Conservation (phyloP, 2,797 vertebrate species). For the Kryptolebias ocellatus region DNA sequence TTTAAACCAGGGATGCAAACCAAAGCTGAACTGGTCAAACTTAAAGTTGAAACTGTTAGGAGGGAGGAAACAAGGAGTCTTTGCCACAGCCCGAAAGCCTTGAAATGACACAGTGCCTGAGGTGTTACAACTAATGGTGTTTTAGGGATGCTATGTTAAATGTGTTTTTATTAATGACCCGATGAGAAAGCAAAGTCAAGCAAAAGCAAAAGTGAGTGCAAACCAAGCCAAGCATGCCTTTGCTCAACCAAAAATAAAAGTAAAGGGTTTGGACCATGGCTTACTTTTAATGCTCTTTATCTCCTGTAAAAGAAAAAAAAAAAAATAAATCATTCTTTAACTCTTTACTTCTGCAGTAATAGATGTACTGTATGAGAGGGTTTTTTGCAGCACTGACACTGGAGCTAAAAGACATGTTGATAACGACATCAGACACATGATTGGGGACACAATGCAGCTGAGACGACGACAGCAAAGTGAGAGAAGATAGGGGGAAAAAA, state of each 20-base stretch:
- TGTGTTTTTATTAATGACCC: slow-evolving; percentile 69
- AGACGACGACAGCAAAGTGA: slow-evolving; percentile 59
- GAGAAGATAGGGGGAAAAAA: slow-evolving; percentile 28
- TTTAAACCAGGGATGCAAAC: slow-evolving; percentile 31
- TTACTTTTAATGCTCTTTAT: slow-evolving; percentile 91
- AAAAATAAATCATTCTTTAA: slow-evolving; percentile 81
- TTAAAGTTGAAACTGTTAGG: slow-evolving; percentile 16
- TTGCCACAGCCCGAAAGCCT: slow-evolving; percentile 24
- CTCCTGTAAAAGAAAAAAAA: slow-evolving; percentile 86
- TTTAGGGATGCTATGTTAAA: slow-evolving; percentile 66
- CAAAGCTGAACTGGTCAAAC: slow-evolving; percentile 27
- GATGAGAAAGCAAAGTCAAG: slow-evolving; percentile 74
- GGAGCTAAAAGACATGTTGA: slow-evolving; percentile 49
- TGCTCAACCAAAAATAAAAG: slow-evolving; percentile 51
- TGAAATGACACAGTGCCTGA: slow-evolving; percentile 35
- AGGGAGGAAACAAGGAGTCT: slow-evolving; percentile 26
- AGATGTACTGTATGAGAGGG: slow-evolving; percentile 45
- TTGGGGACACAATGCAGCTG: slow-evolving; percentile 53
- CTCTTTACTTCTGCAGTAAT: slow-evolving; percentile 46
- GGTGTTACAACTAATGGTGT: slow-evolving; percentile 55
- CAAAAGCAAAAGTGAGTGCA: slow-evolving; percentile 78
- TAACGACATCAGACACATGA: slow-evolving; percentile 56
- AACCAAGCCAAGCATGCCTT: slow-evolving; percentile 83
- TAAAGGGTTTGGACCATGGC: slow-evolving; percentile 77
- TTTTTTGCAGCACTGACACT: slow-evolving; percentile 42